These are phyloP conservation scores for Arrhopalites spinosus DNA, from an alignment of 2,888 invertebrate species.

Conservation along the genomic window DNA sequence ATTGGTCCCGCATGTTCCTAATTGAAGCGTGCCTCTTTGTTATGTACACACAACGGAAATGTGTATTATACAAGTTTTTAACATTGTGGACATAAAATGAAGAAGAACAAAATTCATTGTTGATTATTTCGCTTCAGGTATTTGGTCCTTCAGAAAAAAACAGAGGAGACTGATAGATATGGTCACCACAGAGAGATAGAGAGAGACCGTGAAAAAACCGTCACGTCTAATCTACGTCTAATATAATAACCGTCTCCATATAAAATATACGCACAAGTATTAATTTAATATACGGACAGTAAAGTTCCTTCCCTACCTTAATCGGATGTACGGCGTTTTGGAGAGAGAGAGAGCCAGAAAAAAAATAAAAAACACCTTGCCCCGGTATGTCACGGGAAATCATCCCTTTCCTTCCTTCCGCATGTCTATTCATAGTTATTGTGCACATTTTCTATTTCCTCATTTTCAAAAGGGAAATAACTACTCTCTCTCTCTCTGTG, in stretches of 20 bases:
- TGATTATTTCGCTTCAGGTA: no score
- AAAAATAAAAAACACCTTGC: conserved; percentile 47
- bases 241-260: neutral
- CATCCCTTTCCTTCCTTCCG: conserved; percentile 49
- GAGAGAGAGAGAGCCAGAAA: no score
- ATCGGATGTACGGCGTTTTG: conserved; percentile 38
- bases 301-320: conserved; percentile 26
- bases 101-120: no score
- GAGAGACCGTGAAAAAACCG: neutral
- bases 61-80: neutral
- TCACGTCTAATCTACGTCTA: no score
- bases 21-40: neutral
- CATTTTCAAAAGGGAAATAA: conserved; percentile 26
- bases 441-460: conserved; percentile 30
- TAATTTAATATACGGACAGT: neutral
- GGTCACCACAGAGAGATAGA: neutral
- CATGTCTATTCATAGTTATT: conserved; percentile 39
- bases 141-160: no score
- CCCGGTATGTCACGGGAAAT: conserved; percentile 52
- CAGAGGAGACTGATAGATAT: neutral
- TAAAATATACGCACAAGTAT: neutral
- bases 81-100: neutral
- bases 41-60: neutral
- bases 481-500: conserved; percentile 7
- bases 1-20: neutral